Evolutionary conservation across 2,797 vertebrate species (phyloP).

Genomic region (Diglossa cyanea): DNA sequence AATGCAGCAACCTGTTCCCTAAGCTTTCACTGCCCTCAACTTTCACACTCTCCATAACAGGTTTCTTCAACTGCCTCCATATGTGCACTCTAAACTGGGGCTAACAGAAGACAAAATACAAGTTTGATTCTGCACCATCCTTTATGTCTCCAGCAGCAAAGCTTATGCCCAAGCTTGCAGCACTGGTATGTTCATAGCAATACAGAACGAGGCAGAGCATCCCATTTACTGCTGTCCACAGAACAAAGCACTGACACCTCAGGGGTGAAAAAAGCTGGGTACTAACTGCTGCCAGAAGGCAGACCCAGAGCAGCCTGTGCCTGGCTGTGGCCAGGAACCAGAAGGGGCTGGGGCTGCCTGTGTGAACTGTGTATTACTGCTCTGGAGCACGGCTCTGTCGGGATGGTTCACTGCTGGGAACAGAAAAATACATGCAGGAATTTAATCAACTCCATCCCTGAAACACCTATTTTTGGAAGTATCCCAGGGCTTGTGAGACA

Average conservation of each 20-base stretch:
- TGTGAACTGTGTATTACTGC: not conserved
- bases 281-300: not conserved
- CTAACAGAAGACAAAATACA: not conserved
- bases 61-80: not conserved
- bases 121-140: not conserved
- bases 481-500: not conserved
- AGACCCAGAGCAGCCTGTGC: accelerated
- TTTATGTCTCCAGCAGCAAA: not conserved
- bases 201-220: not conserved
- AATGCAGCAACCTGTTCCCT: accelerated
- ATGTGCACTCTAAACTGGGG: not conserved
- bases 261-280: not conserved
- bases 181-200: not conserved
- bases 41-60: not conserved
- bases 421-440: not conserved
- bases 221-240: not conserved
- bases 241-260: not conserved
- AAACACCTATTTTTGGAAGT: not conserved
- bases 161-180: accelerated
- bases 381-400: accelerated
- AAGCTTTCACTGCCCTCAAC: not conserved
- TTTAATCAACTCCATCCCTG: not conserved
- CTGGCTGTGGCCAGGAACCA: not conserved
- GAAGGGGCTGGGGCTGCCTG: not conserved
- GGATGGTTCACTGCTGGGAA: not conserved